Evolutionary conservation across 2,888 invertebrate species (phyloP), one percentile per base, ranked within the genome.

Genomic region (Dinocampus coccinellae): DNA sequence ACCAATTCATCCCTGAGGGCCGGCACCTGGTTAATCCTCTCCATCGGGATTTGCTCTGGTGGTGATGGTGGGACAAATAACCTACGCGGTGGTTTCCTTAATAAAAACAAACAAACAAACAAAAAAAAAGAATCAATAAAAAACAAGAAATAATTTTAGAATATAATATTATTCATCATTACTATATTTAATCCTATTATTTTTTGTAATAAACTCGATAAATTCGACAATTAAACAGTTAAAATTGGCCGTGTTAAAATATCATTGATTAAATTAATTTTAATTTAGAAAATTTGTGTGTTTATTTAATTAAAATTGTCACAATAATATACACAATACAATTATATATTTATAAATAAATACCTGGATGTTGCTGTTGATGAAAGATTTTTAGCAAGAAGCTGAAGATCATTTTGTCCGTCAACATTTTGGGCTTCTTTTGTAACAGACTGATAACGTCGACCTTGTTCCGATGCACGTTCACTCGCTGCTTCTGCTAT

Each of bases 401-500:
- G 93, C 26, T 92, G 92, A 75, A 96, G 88, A 87, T 96, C 96
- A 2, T 91, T 90, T 55, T 92, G 90, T 55, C 94, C 92, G 57
- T 92, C 92, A 2, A 97, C 92, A 0, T 92, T 91, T 73, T 93
- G 92, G 77, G 96, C 94, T 81, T 95, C 94, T 63, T 92, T 90
- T 76, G 93, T 91, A 61, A 97, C 89, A 13, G 92, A 92, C 83
- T 94, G 95, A 89, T 97, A 97, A 74, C 97, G 92, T 76, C 93
- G 92, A 29, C 93, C 92, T 85, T 96, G 95, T 82, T 95, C 95
- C 82, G 95, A 93, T 71, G 96, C 94, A 79, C 95, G 95, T 87
- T 96, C 95, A 81, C 94, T 92, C 83, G 97, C 93, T 26, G 97
- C 94, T 78, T 97, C 96, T 81, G 96, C 93, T 80, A 97, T 91